phyloP scores from a whole-genome alignment of 2,113 vertebrate species.

The Tor tambroides region DNA sequence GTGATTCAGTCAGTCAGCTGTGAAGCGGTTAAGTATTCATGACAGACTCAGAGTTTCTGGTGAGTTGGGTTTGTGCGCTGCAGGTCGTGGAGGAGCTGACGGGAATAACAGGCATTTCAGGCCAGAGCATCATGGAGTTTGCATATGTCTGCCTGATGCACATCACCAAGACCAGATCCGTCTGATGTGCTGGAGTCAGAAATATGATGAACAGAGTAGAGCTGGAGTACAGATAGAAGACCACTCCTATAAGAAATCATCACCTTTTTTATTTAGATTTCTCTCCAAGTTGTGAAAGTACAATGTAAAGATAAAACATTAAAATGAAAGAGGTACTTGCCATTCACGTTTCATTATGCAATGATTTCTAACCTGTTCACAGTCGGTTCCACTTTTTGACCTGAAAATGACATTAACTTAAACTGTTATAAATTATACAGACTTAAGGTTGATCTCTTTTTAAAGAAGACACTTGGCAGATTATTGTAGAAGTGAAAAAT shows the following conservation, averaged over 20 bases:
- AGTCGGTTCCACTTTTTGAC: no score
- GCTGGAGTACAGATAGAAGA: neutral
- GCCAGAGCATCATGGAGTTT: slow-evolving; percentile 82
- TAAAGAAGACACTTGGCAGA: no score
- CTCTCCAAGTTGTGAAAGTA: neutral
- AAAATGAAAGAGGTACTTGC: neutral
- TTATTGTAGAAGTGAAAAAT: no score
- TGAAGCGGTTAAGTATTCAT: neutral
- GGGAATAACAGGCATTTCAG: slow-evolving; percentile 86
- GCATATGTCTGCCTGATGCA: slow-evolving; percentile 78
- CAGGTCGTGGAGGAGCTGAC: slow-evolving; percentile 86
- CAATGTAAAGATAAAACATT: neutral
- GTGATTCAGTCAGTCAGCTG: neutral
- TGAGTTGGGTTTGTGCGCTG: slow-evolving; percentile 14
- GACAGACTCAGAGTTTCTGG: neutral
- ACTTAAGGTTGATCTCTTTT: no score
- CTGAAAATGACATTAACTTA: no score
- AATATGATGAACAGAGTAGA: neutral
- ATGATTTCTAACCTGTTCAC: no score
- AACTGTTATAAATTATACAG: no score
- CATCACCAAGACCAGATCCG: slow-evolving; percentile 67
- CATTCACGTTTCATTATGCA: neutral
- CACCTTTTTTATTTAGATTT: neutral
- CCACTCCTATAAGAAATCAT: no score
- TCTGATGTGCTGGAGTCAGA: slow-evolving; percentile 18